A percentile compares a stretch with the other conserved stretches of the same genome.
Conservation (phyloP, 2,888 invertebrate species). For the Rhamnusium bicolor region DNA sequence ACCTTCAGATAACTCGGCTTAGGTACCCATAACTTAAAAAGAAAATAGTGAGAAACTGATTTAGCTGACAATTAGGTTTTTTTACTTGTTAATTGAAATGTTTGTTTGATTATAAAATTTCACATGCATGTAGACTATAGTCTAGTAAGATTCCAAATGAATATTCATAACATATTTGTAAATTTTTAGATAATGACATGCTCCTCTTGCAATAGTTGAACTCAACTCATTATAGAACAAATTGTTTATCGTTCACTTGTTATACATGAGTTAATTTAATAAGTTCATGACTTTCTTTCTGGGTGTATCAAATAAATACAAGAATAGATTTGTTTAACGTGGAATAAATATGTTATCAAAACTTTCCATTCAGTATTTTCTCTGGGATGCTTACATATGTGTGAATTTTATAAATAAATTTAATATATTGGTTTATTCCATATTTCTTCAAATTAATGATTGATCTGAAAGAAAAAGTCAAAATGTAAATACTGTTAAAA, state of each 20-base stretch:
- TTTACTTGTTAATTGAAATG: not conserved
- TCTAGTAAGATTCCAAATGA: not conserved
- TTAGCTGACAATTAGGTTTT: too few species aligned
- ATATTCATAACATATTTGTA: conserved; percentile 6
- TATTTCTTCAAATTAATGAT: too few species aligned
- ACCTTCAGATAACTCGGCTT: too few species aligned
- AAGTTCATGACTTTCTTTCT: not conserved
- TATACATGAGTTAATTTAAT: not conserved
- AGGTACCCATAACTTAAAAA: too few species aligned
- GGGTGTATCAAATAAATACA: not conserved
- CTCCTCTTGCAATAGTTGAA: not conserved
- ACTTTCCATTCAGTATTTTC: not conserved
- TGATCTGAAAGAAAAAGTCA: too few species aligned
- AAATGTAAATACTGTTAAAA: too few species aligned
- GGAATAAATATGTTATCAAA: not conserved
- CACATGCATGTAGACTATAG: not conserved
- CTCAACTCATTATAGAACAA: not conserved
- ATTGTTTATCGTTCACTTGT: not conserved
- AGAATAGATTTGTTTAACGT: not conserved
- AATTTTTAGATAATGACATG: not conserved
- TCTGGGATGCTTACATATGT: not conserved
- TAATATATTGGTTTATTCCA: not conserved
- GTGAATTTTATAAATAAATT: not conserved
- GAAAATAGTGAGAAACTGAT: too few species aligned
- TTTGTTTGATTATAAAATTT: not conserved